Percentiles rank a stretch among this genome's conserved stretches.
Evolutionary conservation across 2,113 vertebrate species (phyloP).

Genomic region (Grantiella picta): DNA sequence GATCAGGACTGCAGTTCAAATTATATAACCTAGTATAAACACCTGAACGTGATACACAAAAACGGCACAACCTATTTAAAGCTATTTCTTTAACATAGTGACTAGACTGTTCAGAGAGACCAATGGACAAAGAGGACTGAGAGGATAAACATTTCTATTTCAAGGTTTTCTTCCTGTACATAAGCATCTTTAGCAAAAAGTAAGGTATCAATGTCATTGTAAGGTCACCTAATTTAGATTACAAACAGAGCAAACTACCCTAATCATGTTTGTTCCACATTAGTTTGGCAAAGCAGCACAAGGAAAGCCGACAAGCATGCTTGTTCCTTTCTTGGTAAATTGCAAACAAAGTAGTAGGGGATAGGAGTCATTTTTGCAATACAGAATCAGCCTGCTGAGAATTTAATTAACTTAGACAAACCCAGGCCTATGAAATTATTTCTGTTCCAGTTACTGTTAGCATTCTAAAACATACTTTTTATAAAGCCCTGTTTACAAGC

Average conservation of each 20-base stretch:
- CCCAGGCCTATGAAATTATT: neutral
- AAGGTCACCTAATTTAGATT: conserved; percentile 2
- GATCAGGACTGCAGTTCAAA: neutral
- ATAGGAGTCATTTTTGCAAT: conserved; percentile 6
- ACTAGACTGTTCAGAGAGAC: neutral
- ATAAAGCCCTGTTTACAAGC: neutral
- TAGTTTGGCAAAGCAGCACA: neutral
- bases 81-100: neutral
- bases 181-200: neutral
- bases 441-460: conserved; percentile 2
- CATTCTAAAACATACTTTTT: neutral
- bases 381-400: conserved; percentile 28
- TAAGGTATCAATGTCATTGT: neutral
- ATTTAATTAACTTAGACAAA: conserved; percentile 28
- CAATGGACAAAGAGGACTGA: neutral
- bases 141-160: neutral
- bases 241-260: neutral
- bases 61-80: neutral
- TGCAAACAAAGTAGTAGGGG: conserved; percentile 10
- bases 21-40: neutral
- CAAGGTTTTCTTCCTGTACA: neutral
- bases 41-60: neutral
- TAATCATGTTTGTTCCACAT: conserved; percentile 20
- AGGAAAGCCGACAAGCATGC: neutral
- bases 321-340: neutral